phyloP scores from a whole-genome alignment of 2,113 vertebrate species.

The Sminthopsis crassicaudata region DNA sequence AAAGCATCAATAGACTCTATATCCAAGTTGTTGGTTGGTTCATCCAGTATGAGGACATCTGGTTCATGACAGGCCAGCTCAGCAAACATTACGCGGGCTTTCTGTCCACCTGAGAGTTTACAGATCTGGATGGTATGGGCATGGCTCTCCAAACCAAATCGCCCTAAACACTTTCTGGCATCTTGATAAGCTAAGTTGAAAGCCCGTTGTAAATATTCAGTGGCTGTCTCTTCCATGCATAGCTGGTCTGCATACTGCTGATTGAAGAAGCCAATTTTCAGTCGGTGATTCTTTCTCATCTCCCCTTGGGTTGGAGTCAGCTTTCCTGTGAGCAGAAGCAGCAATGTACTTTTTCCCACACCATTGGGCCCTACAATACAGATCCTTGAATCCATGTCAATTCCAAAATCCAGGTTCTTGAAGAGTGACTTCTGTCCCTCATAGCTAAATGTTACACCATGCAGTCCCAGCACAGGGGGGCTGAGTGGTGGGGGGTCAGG shows the following conservation, averaged over 20 bases:
- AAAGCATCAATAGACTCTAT: conserved; percentile 96
- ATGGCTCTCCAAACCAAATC: conserved; percentile 94
- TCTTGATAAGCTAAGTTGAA: conserved; percentile 96
- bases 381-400: conserved; percentile 95
- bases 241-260: conserved; percentile 96
- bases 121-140: conserved; percentile 96
- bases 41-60: conserved; percentile 94
- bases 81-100: conserved; percentile 94
- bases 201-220: conserved; percentile 92
- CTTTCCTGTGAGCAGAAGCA: conserved; percentile 91
- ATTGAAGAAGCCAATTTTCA: conserved; percentile 97
- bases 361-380: conserved; percentile 96
- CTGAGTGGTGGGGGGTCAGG: conserved; percentile 92
- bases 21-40: conserved; percentile 96
- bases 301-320: conserved; percentile 89
- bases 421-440: conserved; percentile 89
- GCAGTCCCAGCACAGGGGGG: conserved; percentile 92
- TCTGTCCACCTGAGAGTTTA: conserved; percentile 95
- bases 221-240: conserved; percentile 92
- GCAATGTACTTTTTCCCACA: conserved; percentile 93
- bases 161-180: conserved; percentile 92
- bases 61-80: conserved; percentile 93
- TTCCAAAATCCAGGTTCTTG: conserved; percentile 93
- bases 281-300: conserved; percentile 94
- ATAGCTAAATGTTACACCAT: conserved; percentile 91